Conservation (phyloP, 2,113 vertebrate species). For the Tetraodon nigroviridis region DNA sequence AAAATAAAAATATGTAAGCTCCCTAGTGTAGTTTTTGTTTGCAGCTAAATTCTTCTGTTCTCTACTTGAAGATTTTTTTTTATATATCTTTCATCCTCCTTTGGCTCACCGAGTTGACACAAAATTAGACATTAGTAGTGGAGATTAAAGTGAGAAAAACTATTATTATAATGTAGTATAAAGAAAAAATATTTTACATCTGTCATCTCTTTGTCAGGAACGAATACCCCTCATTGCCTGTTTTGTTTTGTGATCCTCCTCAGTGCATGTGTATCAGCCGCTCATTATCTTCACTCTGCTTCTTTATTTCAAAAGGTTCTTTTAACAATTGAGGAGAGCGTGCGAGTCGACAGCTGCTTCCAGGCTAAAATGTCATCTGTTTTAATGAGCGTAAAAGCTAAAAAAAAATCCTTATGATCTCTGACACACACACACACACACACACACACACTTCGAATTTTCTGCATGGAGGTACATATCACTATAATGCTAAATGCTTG, state of each 20-base stretch:
- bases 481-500: neutral
- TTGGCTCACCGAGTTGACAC: neutral
- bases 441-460: neutral
- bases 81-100: too few relatives aligned
- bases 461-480: neutral
- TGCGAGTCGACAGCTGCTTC: conserved; percentile 10
- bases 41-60: too few relatives aligned
- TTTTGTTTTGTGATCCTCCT: conserved; percentile 5
- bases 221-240: neutral
- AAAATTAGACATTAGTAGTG: neutral
- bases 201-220: neutral
- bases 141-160: too few relatives aligned
- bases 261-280: neutral
- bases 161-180: too few relatives aligned
- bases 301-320: conserved; percentile 8
- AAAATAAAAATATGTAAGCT: too few relatives aligned
- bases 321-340: neutral
- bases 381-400: conserved; percentile 1
- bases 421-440: neutral
- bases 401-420: neutral
- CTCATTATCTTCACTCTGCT: conserved; percentile 1
- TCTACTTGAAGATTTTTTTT: too few relatives aligned
- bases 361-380: neutral
- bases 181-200: too few relatives aligned
- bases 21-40: too few relatives aligned